Conservation (phyloP, 2,888 invertebrate species). For the Parnassius orleans region DNA sequence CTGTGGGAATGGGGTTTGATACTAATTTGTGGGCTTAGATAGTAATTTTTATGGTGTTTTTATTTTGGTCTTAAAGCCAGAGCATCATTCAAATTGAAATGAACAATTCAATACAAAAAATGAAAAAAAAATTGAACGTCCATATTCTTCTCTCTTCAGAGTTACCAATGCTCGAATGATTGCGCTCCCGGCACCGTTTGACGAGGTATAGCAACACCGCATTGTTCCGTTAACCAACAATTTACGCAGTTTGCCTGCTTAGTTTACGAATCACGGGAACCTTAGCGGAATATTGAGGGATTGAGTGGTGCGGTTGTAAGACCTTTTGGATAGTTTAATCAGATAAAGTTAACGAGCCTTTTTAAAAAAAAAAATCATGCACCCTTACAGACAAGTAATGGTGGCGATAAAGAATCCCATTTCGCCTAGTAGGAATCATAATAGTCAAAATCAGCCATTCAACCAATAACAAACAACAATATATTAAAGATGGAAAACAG, state of each 20-base stretch:
- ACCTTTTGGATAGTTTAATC: constrained; percentile 14
- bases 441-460: no score
- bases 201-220: constrained; percentile 39
- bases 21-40: no score
- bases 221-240: constrained; percentile 46
- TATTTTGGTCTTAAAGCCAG: no score
- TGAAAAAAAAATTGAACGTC: not conserved
- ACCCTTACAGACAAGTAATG: no score
- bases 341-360: constrained; percentile 7
- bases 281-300: constrained; percentile 20
- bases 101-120: no score
- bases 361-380: constrained; percentile 29
- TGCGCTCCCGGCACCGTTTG: constrained; percentile 36
- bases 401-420: no score
- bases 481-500: no score
- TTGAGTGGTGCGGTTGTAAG: constrained; percentile 13
- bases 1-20: no score
- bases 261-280: constrained; percentile 27
- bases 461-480: no score
- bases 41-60: no score
- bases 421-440: no score
- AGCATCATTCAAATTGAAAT: no score
- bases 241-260: constrained; percentile 37
- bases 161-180: constrained; percentile 34
- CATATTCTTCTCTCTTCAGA: constrained; percentile 7